phyloP scores from a whole-genome alignment of 1,140 invertebrate species.

The Pseudomyrmex pallidus region DNA sequence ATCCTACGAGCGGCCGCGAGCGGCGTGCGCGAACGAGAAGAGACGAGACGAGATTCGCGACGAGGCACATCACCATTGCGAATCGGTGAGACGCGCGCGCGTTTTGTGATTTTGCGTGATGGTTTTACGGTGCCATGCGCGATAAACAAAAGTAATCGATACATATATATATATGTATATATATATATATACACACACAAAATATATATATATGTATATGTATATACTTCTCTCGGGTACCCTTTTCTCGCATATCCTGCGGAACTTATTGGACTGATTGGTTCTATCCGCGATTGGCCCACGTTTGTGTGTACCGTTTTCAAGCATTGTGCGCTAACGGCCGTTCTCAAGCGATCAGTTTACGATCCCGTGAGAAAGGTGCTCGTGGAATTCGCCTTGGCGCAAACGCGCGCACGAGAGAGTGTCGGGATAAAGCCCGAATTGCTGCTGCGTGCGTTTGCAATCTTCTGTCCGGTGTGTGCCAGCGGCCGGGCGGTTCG shows the following conservation, averaged over 20 bases:
- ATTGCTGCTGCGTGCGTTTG: constrained; percentile 33
- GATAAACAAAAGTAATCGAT: constrained; percentile 37
- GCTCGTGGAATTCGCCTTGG: constrained; percentile 41
- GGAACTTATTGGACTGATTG: no score
- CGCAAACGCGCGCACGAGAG: constrained; percentile 18
- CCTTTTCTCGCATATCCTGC: no score
- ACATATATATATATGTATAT: no score
- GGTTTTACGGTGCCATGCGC: constrained; percentile 33
- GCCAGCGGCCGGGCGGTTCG: constrained; percentile 3
- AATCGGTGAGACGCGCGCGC: constrained; percentile 50
- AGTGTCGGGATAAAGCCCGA: constrained; percentile 24
- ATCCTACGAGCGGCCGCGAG: constrained; percentile 47
- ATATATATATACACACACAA: no score
- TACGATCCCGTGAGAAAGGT: constrained; percentile 59
- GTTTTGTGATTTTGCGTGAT: constrained; percentile 42
- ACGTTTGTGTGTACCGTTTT: constrained; percentile 58
- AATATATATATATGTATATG: no score
- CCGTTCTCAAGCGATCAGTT: not conserved
- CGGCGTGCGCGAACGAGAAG: constrained; percentile 41
- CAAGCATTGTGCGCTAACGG: constrained; percentile 51
- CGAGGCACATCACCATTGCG: constrained; percentile 64
- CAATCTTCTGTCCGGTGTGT: not conserved
- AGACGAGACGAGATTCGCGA: constrained; percentile 35
- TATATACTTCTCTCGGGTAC: no score
- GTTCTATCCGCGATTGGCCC: constrained; percentile 14